Conservation (phyloP, 2,113 vertebrate species). For the Octodon degus region DNA sequence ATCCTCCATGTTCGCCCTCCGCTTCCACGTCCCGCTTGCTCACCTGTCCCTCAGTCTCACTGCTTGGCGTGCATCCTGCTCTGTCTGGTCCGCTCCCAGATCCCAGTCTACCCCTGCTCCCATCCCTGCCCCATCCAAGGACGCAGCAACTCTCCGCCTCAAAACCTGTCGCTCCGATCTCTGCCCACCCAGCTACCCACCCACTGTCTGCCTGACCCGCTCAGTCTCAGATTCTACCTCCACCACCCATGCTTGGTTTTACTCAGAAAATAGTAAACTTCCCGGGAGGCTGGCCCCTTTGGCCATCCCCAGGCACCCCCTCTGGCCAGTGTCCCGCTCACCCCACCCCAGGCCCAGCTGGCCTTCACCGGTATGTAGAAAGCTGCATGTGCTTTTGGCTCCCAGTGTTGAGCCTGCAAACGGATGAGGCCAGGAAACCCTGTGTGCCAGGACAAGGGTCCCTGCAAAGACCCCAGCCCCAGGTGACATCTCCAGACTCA, state of each 20-base stretch:
- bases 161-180: background rate
- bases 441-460: background rate
- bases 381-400: background rate
- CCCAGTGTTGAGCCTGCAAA: background rate
- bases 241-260: background rate
- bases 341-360: background rate
- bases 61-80: background rate
- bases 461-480: background rate
- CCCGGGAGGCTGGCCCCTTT: background rate
- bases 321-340: background rate
- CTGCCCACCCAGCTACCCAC: no score
- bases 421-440: no score
- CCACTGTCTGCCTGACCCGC: background rate
- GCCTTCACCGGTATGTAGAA: background rate
- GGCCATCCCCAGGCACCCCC: background rate
- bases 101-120: background rate
- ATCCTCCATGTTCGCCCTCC: background rate
- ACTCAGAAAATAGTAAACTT: background rate
- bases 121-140: background rate
- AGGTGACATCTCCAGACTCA: background rate
- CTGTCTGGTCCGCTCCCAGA: background rate
- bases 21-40: fast-evolving
- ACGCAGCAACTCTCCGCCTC: background rate
- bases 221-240: background rate
- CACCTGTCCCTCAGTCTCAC: background rate